These are phyloP conservation scores for Hemichromis elongatus DNA, from an alignment of 2,113 vertebrate species.

Conservation along the genomic window DNA sequence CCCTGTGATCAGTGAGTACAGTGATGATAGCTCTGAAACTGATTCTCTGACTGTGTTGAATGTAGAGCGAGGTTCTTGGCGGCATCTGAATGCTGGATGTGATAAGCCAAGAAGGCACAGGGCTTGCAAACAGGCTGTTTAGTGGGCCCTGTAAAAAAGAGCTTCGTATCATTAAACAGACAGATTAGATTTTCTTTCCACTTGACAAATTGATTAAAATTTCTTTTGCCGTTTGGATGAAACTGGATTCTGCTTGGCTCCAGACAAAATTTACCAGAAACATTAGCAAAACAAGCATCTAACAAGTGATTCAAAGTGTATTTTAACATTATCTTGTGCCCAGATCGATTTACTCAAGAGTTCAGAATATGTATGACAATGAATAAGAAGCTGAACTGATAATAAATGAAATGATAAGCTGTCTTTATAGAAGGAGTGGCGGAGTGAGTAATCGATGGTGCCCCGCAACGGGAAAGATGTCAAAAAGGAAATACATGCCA, in stretches of 20 bases:
- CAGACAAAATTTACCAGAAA: slow-evolving; percentile 18
- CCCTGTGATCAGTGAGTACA: not conserved
- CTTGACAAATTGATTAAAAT: slow-evolving; percentile 54
- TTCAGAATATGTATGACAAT: not conserved
- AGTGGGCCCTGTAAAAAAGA: slow-evolving; percentile 18
- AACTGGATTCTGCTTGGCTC: slow-evolving; percentile 43
- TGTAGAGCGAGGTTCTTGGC: not conserved
- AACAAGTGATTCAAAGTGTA: not conserved
- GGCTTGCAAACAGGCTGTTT: slow-evolving; percentile 16
- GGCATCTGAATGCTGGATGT: slow-evolving; percentile 18
- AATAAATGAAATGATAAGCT: not conserved
- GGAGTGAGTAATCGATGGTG: slow-evolving; percentile 24
- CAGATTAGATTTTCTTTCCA: slow-evolving; percentile 62
- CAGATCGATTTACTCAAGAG: not conserved
- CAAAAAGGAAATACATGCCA: slow-evolving; percentile 21
- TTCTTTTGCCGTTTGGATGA: slow-evolving; percentile 51
- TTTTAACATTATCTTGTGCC: not conserved
- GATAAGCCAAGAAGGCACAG: slow-evolving; percentile 20
- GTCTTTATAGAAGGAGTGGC: not conserved
- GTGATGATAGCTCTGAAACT: not conserved
- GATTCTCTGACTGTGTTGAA: not conserved
- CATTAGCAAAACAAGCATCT: slow-evolving; percentile 35
- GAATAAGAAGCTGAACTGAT: not conserved
- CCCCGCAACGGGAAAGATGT: slow-evolving; percentile 20
- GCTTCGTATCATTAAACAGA: slow-evolving; percentile 54